Evolutionary conservation across 1,140 invertebrate species (phyloP), one percentile per base, ranked within the genome.

Genomic region (Drosophila biarmipes): DNA sequence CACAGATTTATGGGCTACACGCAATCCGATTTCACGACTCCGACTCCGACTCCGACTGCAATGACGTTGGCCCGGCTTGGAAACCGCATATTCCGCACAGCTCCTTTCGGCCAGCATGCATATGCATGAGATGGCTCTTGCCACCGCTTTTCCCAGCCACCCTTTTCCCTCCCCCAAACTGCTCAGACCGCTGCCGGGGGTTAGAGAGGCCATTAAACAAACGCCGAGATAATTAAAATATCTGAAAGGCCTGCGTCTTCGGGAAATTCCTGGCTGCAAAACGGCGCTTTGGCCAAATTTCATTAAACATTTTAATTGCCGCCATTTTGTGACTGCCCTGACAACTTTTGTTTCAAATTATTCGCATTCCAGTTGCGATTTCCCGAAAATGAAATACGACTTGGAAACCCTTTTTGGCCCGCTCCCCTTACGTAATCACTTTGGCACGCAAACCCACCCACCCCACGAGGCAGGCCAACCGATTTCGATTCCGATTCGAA

Each of bases 301-400:
- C 84, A 89, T 89, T 89, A 84, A 90, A 84, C 86, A 89, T 90
- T 89, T 89, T 89, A 89, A 89, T 89, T 89, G 79, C 84, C 67
- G 42, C 63, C 79, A 73, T 89, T 84, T 89, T 89, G 84, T 68
- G 49, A 49, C 42, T 29, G 27, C 49, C 31, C 42, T 35, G 27
- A 49, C 37, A 43, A 75, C 76, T 77, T 85, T 80, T 61, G 73
- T 86, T 68, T 48, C 42, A 78, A 79, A 84, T 89, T 67, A 80
- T 89, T 76, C 74, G 82, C 84, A 87, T 87, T 89, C 84, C 84
- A 62, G 66, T 82, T 82, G 37, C 79, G 61, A 82, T 87, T 89
- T 46, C 55, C 46, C 40, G 59, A 71, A 78, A 87, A 78, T 72
- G 51, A 89, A 89, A 90, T 74, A 89, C 76, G 74, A 84, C 84